phyloP scores from a whole-genome alignment of 2,797 vertebrate genomes.

The Amblyraja radiata region DNA sequence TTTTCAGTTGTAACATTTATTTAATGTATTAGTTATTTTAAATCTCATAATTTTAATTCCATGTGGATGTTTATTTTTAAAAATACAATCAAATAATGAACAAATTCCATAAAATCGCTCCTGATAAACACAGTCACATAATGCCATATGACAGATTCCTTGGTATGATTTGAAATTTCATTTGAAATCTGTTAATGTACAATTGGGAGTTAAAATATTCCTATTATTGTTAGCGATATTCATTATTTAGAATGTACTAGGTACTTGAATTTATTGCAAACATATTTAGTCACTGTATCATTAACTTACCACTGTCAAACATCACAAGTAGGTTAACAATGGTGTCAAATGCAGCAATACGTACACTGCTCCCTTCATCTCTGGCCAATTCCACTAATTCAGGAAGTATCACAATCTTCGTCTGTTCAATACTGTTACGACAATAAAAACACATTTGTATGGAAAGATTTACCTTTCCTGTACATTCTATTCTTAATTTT shows the following conservation, averaged over 20 bases:
- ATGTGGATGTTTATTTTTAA: not conserved
- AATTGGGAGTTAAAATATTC: not conserved
- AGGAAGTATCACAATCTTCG: slow-evolving; percentile 75
- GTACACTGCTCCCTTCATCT: slow-evolving; percentile 77
- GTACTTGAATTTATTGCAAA: not conserved
- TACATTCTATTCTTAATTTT: not conserved
- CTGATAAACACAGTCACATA: not conserved
- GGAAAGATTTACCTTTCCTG: not conserved
- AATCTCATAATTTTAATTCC: no score
- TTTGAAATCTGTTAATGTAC: not conserved
- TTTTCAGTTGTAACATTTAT: not conserved
- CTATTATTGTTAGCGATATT: not conserved
- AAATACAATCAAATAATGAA: not conserved
- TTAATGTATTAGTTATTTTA: not conserved
- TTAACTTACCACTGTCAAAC: slow-evolving; percentile 72
- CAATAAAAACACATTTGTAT: not conserved
- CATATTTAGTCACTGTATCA: not conserved
- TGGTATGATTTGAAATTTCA: not conserved
- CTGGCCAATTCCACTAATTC: slow-evolving; percentile 78
- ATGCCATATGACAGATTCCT: not conserved
- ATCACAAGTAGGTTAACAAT: slow-evolving; percentile 79
- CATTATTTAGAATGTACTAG: no score
- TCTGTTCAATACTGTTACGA: slow-evolving; percentile 70
- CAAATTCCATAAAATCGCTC: not conserved
- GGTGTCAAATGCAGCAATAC: slow-evolving; percentile 84